Base-by-base conservation (phyloP, 1,140 invertebrate genomes). In the Rhopalosiphum maidis region DNA sequence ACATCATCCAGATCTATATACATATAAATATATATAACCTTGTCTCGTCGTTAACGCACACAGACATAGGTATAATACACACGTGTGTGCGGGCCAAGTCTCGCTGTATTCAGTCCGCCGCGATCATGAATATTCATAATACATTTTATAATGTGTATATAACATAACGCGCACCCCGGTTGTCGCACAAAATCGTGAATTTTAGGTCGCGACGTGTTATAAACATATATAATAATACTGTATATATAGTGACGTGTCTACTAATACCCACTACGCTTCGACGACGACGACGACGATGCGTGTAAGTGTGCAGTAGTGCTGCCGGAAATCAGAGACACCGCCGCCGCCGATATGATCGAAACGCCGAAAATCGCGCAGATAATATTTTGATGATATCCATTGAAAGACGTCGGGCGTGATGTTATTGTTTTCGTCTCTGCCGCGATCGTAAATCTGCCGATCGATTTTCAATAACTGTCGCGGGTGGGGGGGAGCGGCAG, bases 51-150 rank as follows among this genome's bases (percentile, higher is more conserved):
- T 89, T 89, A 89, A 89, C 87, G 54, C 48, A 48, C 43, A 22
- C 30, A 46, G 41, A n/a, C 43, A 55, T 23, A 37, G 43, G 11
- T 43, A 48, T 87, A 41, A 9, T 43, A 35, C 1, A 68, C 9
- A 9, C 30, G 18, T 30, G 48, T 18, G 48, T 51, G 48, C 48
- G 15, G 11, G 48, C 43, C 43, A 51, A 51, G 48, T 51, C 1
- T 51, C 48, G 48, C 48, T 51, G 15, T 51, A 51, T 21, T 46
- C 30, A 7, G 30, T 46, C 25, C 15, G 48, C 48, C 15, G 48
- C 48, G 25, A 87, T 87, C 25, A 87, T 88, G 46, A 88, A 88
- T 88, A 88, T 88, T 89, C 87, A 89, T 87, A 35, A n/a, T 18
- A 86, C 4, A 21, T 2, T 46, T n/a, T 86, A 86, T 86, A 8